Conservation (phyloP, 2,888 invertebrate genomes). For the Chironomus riparius region DNA sequence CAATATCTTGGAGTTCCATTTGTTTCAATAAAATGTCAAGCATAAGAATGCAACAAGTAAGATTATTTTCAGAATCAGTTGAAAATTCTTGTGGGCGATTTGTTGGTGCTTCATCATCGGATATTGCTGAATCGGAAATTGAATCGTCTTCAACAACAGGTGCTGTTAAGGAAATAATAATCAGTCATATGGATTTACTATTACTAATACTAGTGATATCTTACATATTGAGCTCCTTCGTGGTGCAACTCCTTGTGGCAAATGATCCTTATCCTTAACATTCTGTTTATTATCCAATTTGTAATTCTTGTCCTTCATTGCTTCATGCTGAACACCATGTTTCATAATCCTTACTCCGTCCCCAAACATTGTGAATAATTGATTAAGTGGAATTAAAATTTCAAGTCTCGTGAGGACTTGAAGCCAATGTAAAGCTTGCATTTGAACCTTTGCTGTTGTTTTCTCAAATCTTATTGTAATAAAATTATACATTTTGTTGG, state of each 20-base stretch:
- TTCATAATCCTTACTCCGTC: slow-evolving; percentile 73
- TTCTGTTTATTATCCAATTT: slow-evolving; percentile 35
- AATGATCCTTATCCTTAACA: slow-evolving; percentile 37
- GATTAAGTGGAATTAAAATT: slow-evolving; percentile 77
- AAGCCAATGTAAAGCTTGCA: slow-evolving; percentile 83
- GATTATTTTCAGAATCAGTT: slow-evolving; percentile 62
- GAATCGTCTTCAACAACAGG: slow-evolving; percentile 62
- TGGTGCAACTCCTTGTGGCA: slow-evolving; percentile 39
- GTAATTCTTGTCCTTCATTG: slow-evolving; percentile 41
- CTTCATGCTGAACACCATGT: slow-evolving; percentile 43
- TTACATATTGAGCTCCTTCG: slow-evolving; percentile 50
- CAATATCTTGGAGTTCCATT: slow-evolving; percentile 81
- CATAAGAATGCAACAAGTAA: slow-evolving; percentile 95
- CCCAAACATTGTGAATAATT: slow-evolving; percentile 83
- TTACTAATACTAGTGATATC: slow-evolving; percentile 31
- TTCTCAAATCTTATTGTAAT: slow-evolving; percentile 75
- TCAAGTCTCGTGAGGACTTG: slow-evolving; percentile 80
- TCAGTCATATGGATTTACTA: slow-evolving; percentile 25
- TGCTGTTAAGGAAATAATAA: slow-evolving; percentile 39
- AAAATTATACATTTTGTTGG: slow-evolving; percentile 92
- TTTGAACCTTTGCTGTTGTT: slow-evolving; percentile 71
- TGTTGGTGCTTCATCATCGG: slow-evolving; percentile 56
- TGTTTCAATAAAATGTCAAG: slow-evolving; percentile 91
- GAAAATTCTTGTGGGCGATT: slow-evolving; percentile 58
- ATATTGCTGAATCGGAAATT: slow-evolving; percentile 56